phyloP scores from a whole-genome alignment of 2,113 vertebrate genomes.

The Carollia perspicillata region DNA sequence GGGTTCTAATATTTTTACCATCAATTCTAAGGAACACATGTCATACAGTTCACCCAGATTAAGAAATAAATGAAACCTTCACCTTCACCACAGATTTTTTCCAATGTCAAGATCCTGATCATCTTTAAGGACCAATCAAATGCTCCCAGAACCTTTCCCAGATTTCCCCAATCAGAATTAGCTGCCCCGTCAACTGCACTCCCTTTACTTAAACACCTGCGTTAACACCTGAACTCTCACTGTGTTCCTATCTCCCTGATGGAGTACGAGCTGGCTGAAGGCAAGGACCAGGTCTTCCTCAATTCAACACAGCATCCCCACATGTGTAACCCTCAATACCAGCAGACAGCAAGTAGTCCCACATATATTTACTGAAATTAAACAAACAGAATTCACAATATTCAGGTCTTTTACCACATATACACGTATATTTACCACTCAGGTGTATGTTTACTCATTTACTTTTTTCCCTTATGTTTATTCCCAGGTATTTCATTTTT shows the following conservation, averaged over 20 bases:
- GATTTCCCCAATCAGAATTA: not conserved
- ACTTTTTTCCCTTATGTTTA: too few species aligned
- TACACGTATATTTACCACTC: not conserved
- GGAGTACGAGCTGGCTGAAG: rapidly evolving
- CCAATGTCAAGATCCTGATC: not conserved
- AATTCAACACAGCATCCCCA: rapidly evolving
- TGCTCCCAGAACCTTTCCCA: not conserved
- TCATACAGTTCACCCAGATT: not conserved
- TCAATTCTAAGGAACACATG: not conserved
- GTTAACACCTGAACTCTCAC: not conserved
- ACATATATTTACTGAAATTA: not conserved
- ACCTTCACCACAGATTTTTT: not conserved
- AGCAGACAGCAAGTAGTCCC: not conserved
- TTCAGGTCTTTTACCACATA: not conserved
- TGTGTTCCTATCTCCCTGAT: not conserved
- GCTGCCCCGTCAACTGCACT: not conserved
- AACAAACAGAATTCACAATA: not conserved
- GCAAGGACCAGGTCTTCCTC: not conserved
- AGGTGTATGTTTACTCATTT: not conserved
- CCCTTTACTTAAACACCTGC: not conserved
- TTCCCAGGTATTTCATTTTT: too few species aligned
- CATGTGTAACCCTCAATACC: not conserved
- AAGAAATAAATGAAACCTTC: not conserved
- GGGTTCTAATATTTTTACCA: not conserved
- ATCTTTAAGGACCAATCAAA: not conserved